A percentile compares a stretch with the other conserved stretches of the same genome.
Conservation (phyloP, 2,113 vertebrate species). For the Tauraco erythrolophus region DNA sequence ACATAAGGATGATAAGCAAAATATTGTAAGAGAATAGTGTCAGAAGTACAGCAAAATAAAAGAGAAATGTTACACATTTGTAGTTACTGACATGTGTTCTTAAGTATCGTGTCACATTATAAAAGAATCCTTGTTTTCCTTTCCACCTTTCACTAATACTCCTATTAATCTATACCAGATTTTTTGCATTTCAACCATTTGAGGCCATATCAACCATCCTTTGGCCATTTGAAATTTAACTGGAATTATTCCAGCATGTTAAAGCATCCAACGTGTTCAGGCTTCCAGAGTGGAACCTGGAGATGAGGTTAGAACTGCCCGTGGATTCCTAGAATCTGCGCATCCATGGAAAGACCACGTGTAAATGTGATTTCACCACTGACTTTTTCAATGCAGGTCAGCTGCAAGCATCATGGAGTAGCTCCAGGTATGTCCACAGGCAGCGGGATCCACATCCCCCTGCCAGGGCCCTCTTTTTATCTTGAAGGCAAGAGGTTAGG, state of each 20-base stretch:
- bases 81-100: conserved; percentile 14
- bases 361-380: not conserved
- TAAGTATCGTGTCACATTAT: conserved; percentile 25
- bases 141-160: conserved; percentile 18
- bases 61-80: not conserved
- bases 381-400: not conserved
- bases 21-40: conserved; percentile 34
- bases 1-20: conserved; percentile 55
- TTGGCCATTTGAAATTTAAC: not conserved
- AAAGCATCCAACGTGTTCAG: accelerated
- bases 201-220: not conserved
- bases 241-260: not conserved
- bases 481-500: not conserved
- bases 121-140: conserved; percentile 54
- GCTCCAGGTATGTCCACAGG: not conserved
- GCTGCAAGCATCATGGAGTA: not conserved
- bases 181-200: conserved; percentile 35
- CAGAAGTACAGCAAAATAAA: conserved; percentile 45
- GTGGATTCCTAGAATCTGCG: not conserved
- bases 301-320: not conserved
- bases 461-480: not conserved
- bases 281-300: not conserved
- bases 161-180: conserved; percentile 65
- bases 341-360: not conserved
- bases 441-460: not conserved